phyloP scores from a whole-genome alignment of 2,113 vertebrate genomes.

The Anarhynchus alexandrinus region DNA sequence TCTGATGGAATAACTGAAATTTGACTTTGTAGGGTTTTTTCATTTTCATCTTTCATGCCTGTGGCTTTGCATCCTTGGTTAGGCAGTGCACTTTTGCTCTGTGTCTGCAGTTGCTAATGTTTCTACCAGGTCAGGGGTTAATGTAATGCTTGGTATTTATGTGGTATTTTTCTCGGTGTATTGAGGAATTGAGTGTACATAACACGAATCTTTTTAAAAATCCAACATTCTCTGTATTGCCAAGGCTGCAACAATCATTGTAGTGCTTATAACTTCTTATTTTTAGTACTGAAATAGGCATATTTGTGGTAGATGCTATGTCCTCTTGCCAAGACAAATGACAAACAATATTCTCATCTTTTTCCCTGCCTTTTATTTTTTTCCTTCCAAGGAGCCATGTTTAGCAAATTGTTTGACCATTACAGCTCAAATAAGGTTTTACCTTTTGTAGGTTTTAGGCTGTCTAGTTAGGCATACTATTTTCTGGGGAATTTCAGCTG shows the following conservation, averaged over 20 bases:
- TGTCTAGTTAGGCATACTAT: not conserved
- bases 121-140: not conserved
- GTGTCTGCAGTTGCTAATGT: not conserved
- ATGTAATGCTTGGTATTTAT: not conserved
- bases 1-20: not conserved
- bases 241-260: not conserved
- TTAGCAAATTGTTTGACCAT: conserved; percentile 22
- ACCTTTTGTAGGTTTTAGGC: conserved; percentile 26
- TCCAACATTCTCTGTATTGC: not conserved
- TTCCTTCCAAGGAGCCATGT: not conserved
- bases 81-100: not conserved
- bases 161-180: not conserved
- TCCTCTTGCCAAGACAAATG: not conserved
- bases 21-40: rapidly evolving
- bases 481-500: conserved; percentile 11
- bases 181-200: not conserved
- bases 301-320: not conserved
- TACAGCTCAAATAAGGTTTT: not conserved
- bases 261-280: not conserved
- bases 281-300: conserved; percentile 1
- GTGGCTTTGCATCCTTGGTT: not conserved
- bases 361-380: not conserved
- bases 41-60: not conserved
- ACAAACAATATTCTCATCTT: not conserved
- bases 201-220: not conserved